These are phyloP conservation scores for Onychostruthus taczanowskii DNA, from an alignment of 2,113 vertebrate species.

Conservation along the genomic window DNA sequence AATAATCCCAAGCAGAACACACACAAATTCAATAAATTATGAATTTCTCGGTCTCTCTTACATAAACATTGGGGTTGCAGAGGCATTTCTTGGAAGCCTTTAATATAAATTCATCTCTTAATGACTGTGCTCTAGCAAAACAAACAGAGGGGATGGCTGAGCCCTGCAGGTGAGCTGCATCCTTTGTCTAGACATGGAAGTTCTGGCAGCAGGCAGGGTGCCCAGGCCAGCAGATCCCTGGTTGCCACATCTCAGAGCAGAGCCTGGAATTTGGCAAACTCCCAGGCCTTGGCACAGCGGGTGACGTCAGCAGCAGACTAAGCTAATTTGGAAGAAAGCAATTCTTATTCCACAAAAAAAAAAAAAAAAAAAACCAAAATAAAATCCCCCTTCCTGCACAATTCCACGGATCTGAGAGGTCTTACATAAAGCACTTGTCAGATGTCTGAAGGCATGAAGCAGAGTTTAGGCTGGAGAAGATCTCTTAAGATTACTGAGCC, in stretches of 20 bases:
- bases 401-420: neutral
- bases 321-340: neutral
- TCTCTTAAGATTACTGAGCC: accelerated
- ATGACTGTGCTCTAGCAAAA: constrained; percentile 22
- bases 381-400: neutral
- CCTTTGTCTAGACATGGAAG: neutral
- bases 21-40: constrained; percentile 61
- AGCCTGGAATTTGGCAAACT: neutral
- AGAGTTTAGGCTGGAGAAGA: neutral
- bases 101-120: constrained; percentile 21
- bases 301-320: neutral
- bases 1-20: constrained; percentile 58
- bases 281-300: neutral
- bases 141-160: neutral
- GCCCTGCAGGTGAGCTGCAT: constrained; percentile 44
- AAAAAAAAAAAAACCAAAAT: neutral
- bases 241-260: neutral
- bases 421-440: neutral
- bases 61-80: constrained; percentile 38
- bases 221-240: neutral
- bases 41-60: constrained; percentile 30
- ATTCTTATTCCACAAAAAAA: neutral
- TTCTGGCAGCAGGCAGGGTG: neutral
- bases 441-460: neutral
- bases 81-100: constrained; percentile 34